Percentiles rank a stretch among this genome's conserved stretches.
These are phyloP conservation scores for Brevimyrus niger DNA, from an alignment of 2,113 vertebrate species.

Conservation along the genomic window DNA sequence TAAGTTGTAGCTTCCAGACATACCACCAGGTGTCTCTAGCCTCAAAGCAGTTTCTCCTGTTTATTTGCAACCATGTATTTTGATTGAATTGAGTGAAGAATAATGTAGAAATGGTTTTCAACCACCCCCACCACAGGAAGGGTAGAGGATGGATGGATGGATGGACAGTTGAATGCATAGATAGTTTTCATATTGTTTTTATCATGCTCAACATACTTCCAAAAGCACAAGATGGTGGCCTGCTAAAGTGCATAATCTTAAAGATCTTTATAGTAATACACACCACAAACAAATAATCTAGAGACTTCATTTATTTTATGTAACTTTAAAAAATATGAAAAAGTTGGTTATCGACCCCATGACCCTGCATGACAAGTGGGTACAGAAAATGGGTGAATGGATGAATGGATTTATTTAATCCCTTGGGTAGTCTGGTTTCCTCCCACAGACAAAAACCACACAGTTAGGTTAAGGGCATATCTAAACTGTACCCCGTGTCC, in stretches of 20 bases:
- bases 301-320: neutral
- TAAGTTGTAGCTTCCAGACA: constrained; percentile 42
- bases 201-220: neutral
- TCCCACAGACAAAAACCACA: neutral
- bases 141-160: neutral
- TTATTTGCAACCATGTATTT: neutral
- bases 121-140: neutral
- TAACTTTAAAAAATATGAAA: neutral
- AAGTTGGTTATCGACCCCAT: neutral
- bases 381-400: neutral
- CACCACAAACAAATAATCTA: neutral
- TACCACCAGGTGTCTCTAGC: constrained; percentile 61
- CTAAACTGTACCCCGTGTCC: neutral
- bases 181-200: neutral
- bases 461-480: neutral
- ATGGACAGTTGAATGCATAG: neutral
- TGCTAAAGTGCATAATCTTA: neutral
- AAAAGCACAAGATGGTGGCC: neutral
- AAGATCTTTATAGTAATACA: neutral
- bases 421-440: neutral
- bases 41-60: constrained; percentile 47
- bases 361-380: neutral
- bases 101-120: neutral
- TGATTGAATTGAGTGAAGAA: neutral
- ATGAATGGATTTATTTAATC: neutral